Base-by-base conservation (phyloP, 92 coral and sea anemone species). In the Plumapathes pennacea region DNA sequence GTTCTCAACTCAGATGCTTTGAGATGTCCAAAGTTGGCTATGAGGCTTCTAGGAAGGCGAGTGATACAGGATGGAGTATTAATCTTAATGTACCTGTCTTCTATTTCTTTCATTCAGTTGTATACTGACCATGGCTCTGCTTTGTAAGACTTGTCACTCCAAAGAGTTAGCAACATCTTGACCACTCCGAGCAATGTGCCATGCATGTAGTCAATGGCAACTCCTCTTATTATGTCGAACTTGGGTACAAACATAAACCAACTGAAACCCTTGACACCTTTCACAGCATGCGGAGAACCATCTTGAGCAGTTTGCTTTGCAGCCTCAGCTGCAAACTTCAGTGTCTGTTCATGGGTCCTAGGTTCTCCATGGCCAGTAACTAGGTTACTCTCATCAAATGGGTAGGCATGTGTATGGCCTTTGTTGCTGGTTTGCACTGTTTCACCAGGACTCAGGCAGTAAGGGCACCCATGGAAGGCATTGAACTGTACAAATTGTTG, bases 1-100 rank as follows among this genome's bases (percentile, higher is more conserved):
- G 89, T 67, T 54, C 89, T 50, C 13, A 83, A 55, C 45, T 77
- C 89, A 19, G 84, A 82, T 6, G 89, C 89, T 53, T 82, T 82
- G 0, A 62, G 66, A 46, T 82, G 89, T 3, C 65, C 57, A 67
- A 68, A 61, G 46, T 82, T 63, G 11, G 42, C 42, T 25, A 25
- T 38, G 0, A 82, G 71, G 54, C 84, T 76, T 76, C 84, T 69
- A 37, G 89, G 89, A 12, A 41, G 67, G 4, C 80, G 70, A 4
- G 84, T 76, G 30, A 82, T 76, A 29, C 74, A 60, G 47, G 50
- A 22, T 26, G 88, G 88, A 36, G 78, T 83, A 28, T 10, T 74
- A 1, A 81, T 64, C 14, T 29, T 33, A 15, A 74, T 19, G 18
- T 23, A 52, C 11, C 83, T 15, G 28, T 14, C 11, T 10, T 81